Conservation (phyloP, 2,888 invertebrate species). For the Laspeyria flexula region DNA sequence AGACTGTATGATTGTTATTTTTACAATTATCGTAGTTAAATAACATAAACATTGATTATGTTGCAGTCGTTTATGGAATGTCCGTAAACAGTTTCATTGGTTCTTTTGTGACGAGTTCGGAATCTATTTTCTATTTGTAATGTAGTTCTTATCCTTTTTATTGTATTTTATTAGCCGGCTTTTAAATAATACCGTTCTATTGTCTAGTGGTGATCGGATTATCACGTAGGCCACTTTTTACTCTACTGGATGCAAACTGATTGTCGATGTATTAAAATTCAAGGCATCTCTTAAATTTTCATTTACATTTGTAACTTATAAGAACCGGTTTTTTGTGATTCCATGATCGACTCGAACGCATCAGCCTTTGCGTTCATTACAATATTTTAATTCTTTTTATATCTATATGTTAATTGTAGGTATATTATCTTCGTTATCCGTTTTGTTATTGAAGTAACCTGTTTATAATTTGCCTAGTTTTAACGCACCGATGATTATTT, state of each 20-base stretch:
- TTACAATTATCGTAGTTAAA: slow-evolving; percentile 14
- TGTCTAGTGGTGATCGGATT: slow-evolving; percentile 16
- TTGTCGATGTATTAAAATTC: slow-evolving; percentile 21
- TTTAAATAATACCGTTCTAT: slow-evolving; percentile 20
- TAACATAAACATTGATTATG: too few relatives aligned
- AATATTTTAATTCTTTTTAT: slow-evolving; percentile 1
- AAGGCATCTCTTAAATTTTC: slow-evolving; percentile 10
- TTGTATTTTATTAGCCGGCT: slow-evolving; percentile 9
- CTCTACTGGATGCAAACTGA: slow-evolving; percentile 13
- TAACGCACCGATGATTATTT: neutral
- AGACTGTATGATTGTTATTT: slow-evolving; percentile 24
- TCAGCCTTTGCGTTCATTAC: neutral
- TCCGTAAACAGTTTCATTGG: slow-evolving; percentile 10
- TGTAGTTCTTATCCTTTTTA: slow-evolving; percentile 21
- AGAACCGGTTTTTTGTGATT: slow-evolving; percentile 4
- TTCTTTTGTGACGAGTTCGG: slow-evolving; percentile 6
- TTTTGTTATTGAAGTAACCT: slow-evolving; percentile 6
- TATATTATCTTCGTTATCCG: neutral
- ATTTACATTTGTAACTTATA: slow-evolving; percentile 9
- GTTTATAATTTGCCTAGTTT: slow-evolving; percentile 7
- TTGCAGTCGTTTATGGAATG: too few relatives aligned
- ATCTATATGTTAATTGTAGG: neutral
- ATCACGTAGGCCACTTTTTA: slow-evolving; percentile 31
- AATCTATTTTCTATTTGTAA: slow-evolving; percentile 12
- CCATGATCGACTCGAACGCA: neutral